phyloP scores from a whole-genome alignment of 1,140 invertebrate species.

The Maconellicoccus hirsutus region DNA sequence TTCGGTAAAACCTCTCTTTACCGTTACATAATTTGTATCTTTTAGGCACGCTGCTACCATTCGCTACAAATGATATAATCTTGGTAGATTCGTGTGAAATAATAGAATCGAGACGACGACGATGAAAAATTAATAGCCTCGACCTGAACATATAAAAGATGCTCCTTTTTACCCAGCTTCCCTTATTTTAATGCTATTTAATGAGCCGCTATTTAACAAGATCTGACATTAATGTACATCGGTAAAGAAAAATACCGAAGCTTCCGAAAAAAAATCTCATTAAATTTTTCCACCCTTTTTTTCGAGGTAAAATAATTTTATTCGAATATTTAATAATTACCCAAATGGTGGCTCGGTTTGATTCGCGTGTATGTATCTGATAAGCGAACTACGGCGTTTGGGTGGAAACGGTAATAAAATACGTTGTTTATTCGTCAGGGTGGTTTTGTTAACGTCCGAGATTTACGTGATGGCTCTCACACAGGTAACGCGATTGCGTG shows the following conservation, averaged over 20 bases:
- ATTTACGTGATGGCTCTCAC: too few species aligned
- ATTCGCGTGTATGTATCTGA: too few species aligned
- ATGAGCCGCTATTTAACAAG: constrained; percentile 14
- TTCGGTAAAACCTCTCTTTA: background rate
- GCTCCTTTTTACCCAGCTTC: background rate
- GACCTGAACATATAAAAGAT: background rate
- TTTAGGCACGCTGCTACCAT: constrained; percentile 9
- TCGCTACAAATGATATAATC: constrained; percentile 15
- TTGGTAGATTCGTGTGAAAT: constrained; percentile 16
- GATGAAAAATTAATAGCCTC: constrained; percentile 4
- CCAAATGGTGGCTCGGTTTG: too few species aligned
- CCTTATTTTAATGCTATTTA: constrained; percentile 15
- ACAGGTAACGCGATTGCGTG: too few species aligned
- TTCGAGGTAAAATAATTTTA: background rate
- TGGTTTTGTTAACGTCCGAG: too few species aligned
- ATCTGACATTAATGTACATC: constrained; percentile 21
- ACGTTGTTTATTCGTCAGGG: too few species aligned
- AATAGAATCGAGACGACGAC: background rate
- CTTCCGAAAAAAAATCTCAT: constrained; percentile 1
- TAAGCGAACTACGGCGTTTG: too few species aligned
- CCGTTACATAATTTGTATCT: constrained; percentile 14
- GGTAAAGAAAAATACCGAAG: constrained; percentile 11
- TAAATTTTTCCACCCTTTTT: constrained; percentile 9
- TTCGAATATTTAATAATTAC: background rate
- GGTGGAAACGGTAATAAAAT: too few species aligned